Evolutionary conservation across 2,888 invertebrate genomes (phyloP).

Genomic region (Ametastegia equiseti): DNA sequence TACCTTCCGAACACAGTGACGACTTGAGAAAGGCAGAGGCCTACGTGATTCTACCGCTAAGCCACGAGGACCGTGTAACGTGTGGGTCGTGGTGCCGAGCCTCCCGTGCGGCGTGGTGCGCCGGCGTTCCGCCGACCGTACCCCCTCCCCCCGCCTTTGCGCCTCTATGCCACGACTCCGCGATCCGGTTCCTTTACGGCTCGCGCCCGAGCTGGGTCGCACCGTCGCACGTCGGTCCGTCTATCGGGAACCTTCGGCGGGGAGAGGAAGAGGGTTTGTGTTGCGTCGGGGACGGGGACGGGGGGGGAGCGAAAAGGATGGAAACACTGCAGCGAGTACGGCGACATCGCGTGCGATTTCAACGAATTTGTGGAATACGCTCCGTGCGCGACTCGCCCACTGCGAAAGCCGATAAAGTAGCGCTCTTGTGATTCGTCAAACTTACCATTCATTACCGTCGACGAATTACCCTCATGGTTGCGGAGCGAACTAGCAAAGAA

Average conservation of each 20-base stretch:
- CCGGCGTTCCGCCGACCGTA: conserved; percentile 30
- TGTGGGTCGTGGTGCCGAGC: conserved; percentile 1
- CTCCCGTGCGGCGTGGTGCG: conserved; percentile 17
- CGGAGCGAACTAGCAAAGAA: neutral
- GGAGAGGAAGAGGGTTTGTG: neutral
- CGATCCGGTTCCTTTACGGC: no score
- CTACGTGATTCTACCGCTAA: conserved; percentile 21
- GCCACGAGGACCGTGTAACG: conserved; percentile 31
- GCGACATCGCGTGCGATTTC: neutral
- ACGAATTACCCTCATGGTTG: neutral
- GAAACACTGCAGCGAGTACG: neutral
- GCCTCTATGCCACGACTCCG: no score
- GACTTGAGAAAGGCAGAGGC: neutral
- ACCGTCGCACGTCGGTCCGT: neutral
- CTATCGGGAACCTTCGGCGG: neutral
- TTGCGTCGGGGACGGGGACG: neutral
- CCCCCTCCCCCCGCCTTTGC: neutral
- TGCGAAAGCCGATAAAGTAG: conserved; percentile 3
- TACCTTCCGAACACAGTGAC: conserved; percentile 9
- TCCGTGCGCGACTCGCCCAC: neutral
- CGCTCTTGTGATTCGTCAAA: neutral
- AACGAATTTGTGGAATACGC: neutral
- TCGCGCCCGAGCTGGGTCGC: no score
- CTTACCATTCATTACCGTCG: neutral
- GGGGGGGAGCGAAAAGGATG: neutral